Evolutionary conservation across 2,888 invertebrate species (phyloP), one percentile per base, ranked within the genome.

Genomic region (Hanleya hanleyi): DNA sequence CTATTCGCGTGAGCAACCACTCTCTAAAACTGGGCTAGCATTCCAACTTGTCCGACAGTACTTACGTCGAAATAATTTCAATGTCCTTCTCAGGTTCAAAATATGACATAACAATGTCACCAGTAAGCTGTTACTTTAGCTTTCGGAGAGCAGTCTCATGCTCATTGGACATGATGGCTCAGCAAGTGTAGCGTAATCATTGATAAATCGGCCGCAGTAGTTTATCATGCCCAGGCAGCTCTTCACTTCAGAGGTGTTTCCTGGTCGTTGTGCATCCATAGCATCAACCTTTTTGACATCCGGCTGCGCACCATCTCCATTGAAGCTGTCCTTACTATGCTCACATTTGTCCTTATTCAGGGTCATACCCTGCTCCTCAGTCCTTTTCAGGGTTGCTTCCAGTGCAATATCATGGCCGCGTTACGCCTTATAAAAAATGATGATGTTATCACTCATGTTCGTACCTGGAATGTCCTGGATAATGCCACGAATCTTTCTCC

Each of bases 211-310:
- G 2, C 79, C 70, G 36, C 71, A 67, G 66, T 82, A 82, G 50
- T 78, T 80, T 7, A 74, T 73, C 79, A 83, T 79, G 12, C 80
- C 84, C 1, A 81, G 70, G 33, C 84, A 75, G 50, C 76, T 77
- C 12, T 71, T 37, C 1, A 82, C 57, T 70, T 83, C 84, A 9
- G 75, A 49, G n/a, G 76, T 75, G 22, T 73, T 82, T 9, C 33
- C 41, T 47, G 83, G 81, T 22, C 36, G 37, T 51, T 36, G 33
- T 15, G 77, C 73, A 33, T 77, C 74, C 51, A 85, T 71, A 2
- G 81, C 77, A 7, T 64, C 69, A 3, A 78, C 77, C 61, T 84
- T 81, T n/a, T 61, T 65, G 18, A 78, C 70, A 62, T 84, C 80
- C 22, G 73, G 74, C 2, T 41, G 35, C 26, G 71, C 51, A 35